Percentiles rank a stretch among this genome's conserved stretches.
Evolutionary conservation across 2,797 vertebrate genomes (phyloP).

Genomic region (Oophaga sylvatica): DNA sequence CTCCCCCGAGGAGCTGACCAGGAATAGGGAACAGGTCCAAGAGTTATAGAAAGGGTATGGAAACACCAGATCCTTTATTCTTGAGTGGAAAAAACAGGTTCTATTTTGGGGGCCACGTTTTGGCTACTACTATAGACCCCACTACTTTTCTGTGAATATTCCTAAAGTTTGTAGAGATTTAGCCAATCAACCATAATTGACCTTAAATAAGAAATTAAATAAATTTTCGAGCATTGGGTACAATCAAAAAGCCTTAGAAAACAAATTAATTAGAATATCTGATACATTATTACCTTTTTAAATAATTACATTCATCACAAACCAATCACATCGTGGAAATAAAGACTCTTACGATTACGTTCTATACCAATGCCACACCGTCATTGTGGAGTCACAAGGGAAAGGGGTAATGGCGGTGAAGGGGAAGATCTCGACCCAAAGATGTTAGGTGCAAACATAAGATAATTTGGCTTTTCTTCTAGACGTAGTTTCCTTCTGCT

Average conservation of each 20-base stretch:
- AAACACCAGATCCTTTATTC: no score
- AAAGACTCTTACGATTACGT: neutral
- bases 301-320: conserved; percentile 13
- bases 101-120: neutral
- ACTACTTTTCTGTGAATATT: neutral
- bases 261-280: neutral
- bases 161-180: neutral
- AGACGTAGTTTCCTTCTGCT: no score
- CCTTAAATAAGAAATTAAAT: neutral
- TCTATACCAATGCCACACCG: neutral
- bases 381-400: neutral
- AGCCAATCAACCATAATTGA: neutral
- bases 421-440: neutral
- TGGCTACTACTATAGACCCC: neutral
- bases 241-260: conserved; percentile 4
- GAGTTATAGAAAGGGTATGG: no score
- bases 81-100: no score
- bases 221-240: neutral
- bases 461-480: neutral
- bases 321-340: conserved; percentile 10
- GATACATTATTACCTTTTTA: conserved; percentile 17
- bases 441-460: neutral
- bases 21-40: neutral
- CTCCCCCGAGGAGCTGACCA: neutral
- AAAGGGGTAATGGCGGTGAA: neutral